Base-by-base conservation (phyloP, 2,797 vertebrate genomes). In the Threskiornis aethiopicus region DNA sequence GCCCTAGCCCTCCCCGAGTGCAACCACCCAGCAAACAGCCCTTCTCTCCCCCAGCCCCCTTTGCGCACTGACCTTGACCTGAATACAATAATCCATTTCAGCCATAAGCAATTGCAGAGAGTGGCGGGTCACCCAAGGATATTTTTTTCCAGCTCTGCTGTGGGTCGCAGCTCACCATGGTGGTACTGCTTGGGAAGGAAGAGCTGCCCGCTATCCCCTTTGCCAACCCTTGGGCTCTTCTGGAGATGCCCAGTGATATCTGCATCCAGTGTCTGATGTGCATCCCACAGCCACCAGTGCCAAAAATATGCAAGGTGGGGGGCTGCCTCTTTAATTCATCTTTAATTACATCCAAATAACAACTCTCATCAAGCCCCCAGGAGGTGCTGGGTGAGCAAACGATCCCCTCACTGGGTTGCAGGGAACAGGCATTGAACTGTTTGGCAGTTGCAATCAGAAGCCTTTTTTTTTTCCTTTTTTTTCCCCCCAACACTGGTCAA, bases 61-160 rank as follows among this genome's bases (percentile, higher is more conserved):
- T n/a, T 3, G 2, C 0, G 0, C 11, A 2, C 52, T 51, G 89
- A 95, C 96, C 94, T 96, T 96, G 96, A 67, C 92, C 95, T 55
- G 33, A 95, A 83, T 95, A 67, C 42, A 58, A 81, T 97, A 92
- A 97, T 94, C 96, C 71, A 65, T 84, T 80, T 58, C 71, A 90
- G 78, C 91, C 61, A 72, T 6, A 81, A 92, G 89, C 86, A 87
- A 89, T 71, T 22, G 29, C 71, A 62, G 67, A 80, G 89, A 41
- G 58, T 14, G 57, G 24, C 3, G 1, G 93, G 92, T 93, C 81
- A 93, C 24, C 10, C 49, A 57, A 46, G 94, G 95, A 89, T 65
- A 76, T 10, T 41, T 85, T 78, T 78, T 65, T 39, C 42, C 84
- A 89, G 59, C 42, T 66, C 39, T 57, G 9, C 9, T 55, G 39